Base-by-base conservation (phyloP, 2,888 invertebrate genomes). In the Miltochrista miniata region DNA sequence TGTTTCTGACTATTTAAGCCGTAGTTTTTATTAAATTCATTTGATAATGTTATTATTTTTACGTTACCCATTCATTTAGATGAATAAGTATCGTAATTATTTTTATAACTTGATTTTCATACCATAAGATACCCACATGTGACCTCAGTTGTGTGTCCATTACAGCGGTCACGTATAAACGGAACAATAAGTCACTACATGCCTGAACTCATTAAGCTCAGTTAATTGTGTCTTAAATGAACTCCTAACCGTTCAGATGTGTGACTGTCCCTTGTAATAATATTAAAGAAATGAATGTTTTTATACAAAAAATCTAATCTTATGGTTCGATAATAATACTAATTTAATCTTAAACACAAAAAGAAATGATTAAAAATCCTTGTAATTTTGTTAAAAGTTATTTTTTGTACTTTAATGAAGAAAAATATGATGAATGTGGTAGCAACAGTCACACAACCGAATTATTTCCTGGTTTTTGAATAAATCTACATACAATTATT, bases 161-260 rank as follows among this genome's bases (percentile, higher is more conserved):
- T 38, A 18, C 18, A 38, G 18, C 38, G 15, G 38, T 38, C 38
- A 38, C 38, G 18, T 38, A 38, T 38, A 18, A 38, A 38, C 38
- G 38, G 38, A 38, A 38, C 38, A 18, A 18, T 18, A 38, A 38
- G 35, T 35, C 35, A 14, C 35, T 35, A 35, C 35, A 35, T 13
- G 13, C 35, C 35, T 35, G 35, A 35, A 35, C 35, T 35, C 35
- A 35, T 14, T n/a, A 35, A 30, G 30, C 30, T 30, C 30, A 30
- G 30, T 30, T 8, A 30, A 7, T 30, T n/a, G n/a, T n/a, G n/a
- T n/a, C n/a, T n/a, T n/a, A n/a, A n/a, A n/a, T n/a, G 13, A 36
- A 5, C 12, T 36, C 35, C 35, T 36, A 36, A 36, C 35, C 35
- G 14, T 36, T 36, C 35, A 36, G 35, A 14, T 36, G 35, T 36